Evolutionary conservation across 2,113 vertebrate species (phyloP), one percentile per base, ranked within the genome.

Genomic region (Euleptes europaea): DNA sequence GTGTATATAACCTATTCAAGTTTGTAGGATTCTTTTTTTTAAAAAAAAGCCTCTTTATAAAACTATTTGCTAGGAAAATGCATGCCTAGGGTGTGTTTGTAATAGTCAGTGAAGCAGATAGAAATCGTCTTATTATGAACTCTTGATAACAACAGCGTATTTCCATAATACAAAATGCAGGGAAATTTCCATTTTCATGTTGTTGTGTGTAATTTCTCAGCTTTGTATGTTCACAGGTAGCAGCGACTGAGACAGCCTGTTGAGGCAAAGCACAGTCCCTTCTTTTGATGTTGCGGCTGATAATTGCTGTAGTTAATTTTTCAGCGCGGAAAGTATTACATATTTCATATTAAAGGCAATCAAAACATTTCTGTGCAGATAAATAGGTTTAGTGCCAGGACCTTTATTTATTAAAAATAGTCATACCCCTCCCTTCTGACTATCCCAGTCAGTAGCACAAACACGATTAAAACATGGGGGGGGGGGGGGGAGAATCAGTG

Each of bases 1-100:
- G 81, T 91, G 91, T 91, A 72, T 92, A 89, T 91, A 90, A 94
- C 90, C 92, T 82, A 4, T 74, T 82, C 88, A 75, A 91, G 89
- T 86, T 80, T 6, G 38, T 83, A 77, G n/a, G n/a, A 1, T 40
- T 71, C 33, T 78, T 57, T 57, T 84, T 90, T 75, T 86, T 86
- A 1, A 38, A 80, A 94, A 84, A 94, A 84, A 14, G 40, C 69
- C 86, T 94, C 65, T 85, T 87, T 49, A 78, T 35, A 63, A 71
- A 84, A 63, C 54, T 71, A 74, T 90, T 94, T 63, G 17, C 86
- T 67, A 84, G 84, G 84, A 81, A 85, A 84, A 82, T 38, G 12
- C 82, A 65, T 80, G 92, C 2, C 67, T 72, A 5, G 12, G 76
- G 70, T 83, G 85, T 12, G n/a, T 66, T 87, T 26, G 77, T 38